Base-by-base conservation (phyloP, 2,113 vertebrate species). In the Tachuris rubrigastra region DNA sequence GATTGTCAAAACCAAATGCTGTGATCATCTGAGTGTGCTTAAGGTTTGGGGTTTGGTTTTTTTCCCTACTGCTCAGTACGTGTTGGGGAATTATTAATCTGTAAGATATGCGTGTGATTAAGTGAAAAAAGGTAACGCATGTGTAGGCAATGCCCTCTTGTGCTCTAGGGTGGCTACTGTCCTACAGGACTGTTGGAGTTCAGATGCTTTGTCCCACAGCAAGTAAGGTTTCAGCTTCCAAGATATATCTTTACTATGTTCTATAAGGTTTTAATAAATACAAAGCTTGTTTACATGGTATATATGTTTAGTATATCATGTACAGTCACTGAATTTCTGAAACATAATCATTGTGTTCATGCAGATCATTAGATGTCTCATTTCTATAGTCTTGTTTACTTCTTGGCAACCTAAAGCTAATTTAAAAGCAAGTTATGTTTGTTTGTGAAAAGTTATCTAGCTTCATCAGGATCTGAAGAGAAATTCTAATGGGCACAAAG, bases 221-320 rank as follows among this genome's bases (percentile, higher is more conserved):
- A 97, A 96, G 84, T 86, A 81, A 95, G 92, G 77, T 97, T 93
- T 94, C 78, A 81, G 95, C 72, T 96, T 95, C 90, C 60, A 41
- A 94, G 97, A 95, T 96, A 95, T 90, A 95, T 74, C 60, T 17
- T 97, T 96, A 92, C 94, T 98, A 97, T 93, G 75, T 96, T 96
- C 96, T 98, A 97, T 71, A 95, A 96, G 89, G 88, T 96, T 97
- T 97, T 96, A 96, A 95, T 97, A 98, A 97, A 98, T 98, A 96
- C 90, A 97, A 95, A 97, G 97, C 93, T 96, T 97, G 83, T 90
- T 97, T 97, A 97, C 72, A 97, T 91, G 91, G 93, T 96, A 78
- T 98, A 96, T 97, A 93, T 94, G 82, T 97, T 98, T 97, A 97
- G 90, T 96, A 97, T 97, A 96, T 95, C 97, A 97, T 93, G 94